Evolutionary conservation across 2,797 vertebrate species (phyloP), one percentile per base, ranked within the genome.

Genomic region (Falco biarmicus): DNA sequence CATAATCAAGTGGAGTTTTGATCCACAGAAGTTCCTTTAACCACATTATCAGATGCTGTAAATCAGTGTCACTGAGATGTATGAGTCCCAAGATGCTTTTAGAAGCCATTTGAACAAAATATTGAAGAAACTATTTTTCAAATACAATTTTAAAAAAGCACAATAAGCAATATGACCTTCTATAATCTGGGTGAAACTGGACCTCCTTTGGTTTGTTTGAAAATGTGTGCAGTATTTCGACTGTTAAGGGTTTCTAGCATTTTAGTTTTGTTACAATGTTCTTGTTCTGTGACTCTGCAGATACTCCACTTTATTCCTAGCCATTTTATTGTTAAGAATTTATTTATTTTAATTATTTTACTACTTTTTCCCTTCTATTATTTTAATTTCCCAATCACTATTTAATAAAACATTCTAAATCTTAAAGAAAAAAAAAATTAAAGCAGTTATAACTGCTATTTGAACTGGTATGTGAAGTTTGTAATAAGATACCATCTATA

Each of bases 381-480:
- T 73, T 66, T 57, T 9, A 22, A 66, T 74, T 90, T 87, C 34
- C 10, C 3, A 8, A 29, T 6, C 78, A 63, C 54, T 21, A 37
- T 13, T 79, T 25, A 22, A 41, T 25, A 64, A 28, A 28, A 1
- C 29, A 56, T 92, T 65, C n/a, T 71, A 82, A 92, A 39, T 90
- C 68, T 68, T 78, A 12, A 94, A 86, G 9, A 1, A 89, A 93
- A 86, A 65, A 95, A 88, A 61, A 83, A 50, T 84, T 87, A 64
- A 85, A 65, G 10, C 34, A 63, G 34, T 76, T 87, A 90, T 15
- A 95, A 59, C 26, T 94, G 64, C 10, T 93, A 34, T 92, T 95
- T 95, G 48, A 96, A 87, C 20, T 81, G 11, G 18, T 81, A n/a
- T 37, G 43, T 90, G 53, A 88, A 56, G 10, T 94, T 90, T 96